Evolutionary conservation across 2,113 vertebrate species (phyloP).

Genomic region (Aramus guarauna): DNA sequence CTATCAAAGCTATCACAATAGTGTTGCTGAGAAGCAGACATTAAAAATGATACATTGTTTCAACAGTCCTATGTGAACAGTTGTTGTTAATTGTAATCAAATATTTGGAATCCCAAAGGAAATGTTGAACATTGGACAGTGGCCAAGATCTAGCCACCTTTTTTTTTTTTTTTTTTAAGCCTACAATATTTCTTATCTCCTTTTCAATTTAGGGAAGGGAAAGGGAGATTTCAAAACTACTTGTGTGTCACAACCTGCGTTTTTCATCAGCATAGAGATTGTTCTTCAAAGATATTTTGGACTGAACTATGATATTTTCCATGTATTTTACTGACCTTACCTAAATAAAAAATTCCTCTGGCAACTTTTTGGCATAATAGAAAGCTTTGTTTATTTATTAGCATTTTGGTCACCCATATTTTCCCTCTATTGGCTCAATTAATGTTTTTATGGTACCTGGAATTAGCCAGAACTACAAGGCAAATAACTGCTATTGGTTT

Average conservation of each 20-base stretch:
- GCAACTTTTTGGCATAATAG: neutral
- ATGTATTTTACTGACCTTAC: neutral
- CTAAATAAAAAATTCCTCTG: neutral
- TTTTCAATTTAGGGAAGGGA: neutral
- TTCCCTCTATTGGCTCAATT: neutral
- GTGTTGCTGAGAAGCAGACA: neutral
- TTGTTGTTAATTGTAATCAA: neutral
- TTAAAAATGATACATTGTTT: neutral
- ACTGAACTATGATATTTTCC: neutral
- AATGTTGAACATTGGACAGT: neutral
- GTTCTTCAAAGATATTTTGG: neutral
- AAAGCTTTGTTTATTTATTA: neutral
- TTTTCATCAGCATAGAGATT: neutral
- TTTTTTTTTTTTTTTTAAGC: neutral
- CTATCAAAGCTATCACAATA: neutral
- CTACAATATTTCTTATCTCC: neutral
- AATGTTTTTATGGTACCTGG: neutral
- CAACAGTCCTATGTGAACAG: neutral
- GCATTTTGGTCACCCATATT: neutral
- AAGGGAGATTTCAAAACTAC: neutral
- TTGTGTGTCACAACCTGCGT: neutral
- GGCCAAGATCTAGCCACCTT: neutral
- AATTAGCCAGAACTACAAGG: neutral
- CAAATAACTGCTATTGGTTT: neutral
- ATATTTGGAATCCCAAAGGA: neutral